Evolutionary conservation across 2,797 vertebrate species (phyloP), one percentile per base, ranked within the genome.

Genomic region (Lindbergichthys nudifrons): DNA sequence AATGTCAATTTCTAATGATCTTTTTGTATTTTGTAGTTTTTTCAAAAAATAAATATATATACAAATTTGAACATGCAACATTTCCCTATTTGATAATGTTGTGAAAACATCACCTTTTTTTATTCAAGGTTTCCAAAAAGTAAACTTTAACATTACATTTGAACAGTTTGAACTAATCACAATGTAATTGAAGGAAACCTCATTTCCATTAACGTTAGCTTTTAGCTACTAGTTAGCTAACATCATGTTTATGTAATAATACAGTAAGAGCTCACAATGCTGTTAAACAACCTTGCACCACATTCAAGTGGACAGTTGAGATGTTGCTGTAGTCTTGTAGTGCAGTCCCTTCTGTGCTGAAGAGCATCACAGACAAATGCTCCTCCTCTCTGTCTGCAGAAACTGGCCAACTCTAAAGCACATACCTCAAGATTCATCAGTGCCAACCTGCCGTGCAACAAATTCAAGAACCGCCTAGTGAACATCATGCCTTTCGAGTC

Each of bases 401-500:
- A 97, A 88, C 94, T 99, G 91, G 96, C 96, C 89, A 98, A 95
- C 86, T 97, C 95, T 80, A 97, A 97, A 95, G 96, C 96, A 90
- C 96, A 98, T 92, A 97, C 96, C 65, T 97, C 96, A 81, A 95
- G 96, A 88, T 99, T 98, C 94, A 97, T 99, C 94, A 99, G 97
- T 85, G 97, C 97, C 95, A 99, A 97, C 91, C 94, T 99, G 84
- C 97, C 96, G 0, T 99, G 97, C 91, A 99, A 99, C 96, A 98
- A 98, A 85, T 98, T 98, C 89, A 99, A 99, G 94, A 99, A 99
- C 89, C 96, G 97, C 46, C 95, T 99, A 5, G 97, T 97, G 80
- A 99, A 98, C 90, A 97, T 98, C 87, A 96, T 98, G 97, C 97
- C 98, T 1, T 98, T 98, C 0, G 98, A 99, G 91, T 93, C 97